Conservation (phyloP, 2,113 vertebrate species). For the Petroica traversi region DNA sequence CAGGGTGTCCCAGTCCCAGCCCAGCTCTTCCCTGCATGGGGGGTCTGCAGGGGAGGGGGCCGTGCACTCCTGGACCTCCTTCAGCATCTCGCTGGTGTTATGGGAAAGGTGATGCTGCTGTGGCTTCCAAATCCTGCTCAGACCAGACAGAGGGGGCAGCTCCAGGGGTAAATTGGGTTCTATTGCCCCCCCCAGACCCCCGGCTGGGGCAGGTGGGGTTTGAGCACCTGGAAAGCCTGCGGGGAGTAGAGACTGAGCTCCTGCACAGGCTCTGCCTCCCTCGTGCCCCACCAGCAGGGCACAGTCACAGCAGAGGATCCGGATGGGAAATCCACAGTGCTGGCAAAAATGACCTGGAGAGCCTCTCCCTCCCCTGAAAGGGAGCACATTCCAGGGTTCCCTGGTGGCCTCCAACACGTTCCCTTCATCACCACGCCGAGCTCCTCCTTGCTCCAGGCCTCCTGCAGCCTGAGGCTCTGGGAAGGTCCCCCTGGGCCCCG, state of each 20-base stretch:
- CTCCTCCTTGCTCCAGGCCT: background rate
- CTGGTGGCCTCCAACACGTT: background rate
- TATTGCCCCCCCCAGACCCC: background rate
- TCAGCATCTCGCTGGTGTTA: background rate
- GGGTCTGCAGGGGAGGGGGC: background rate
- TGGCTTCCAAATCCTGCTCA: background rate
- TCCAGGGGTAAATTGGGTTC: background rate
- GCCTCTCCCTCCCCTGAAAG: background rate
- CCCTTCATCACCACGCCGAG: background rate
- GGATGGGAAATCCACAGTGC: background rate
- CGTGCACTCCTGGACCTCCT: accelerated
- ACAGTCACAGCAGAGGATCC: conserved; percentile 79
- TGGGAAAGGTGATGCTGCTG: background rate
- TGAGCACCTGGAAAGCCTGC: background rate
- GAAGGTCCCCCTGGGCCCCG: background rate
- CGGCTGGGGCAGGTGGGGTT: accelerated
- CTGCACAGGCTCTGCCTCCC: conserved; percentile 49
- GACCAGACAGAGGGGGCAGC: background rate
- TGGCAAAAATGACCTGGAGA: background rate
- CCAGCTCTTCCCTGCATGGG: background rate
- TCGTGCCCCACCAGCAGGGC: conserved; percentile 74
- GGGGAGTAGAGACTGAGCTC: background rate
- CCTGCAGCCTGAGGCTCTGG: background rate
- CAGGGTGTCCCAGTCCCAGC: accelerated
- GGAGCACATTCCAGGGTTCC: background rate